A percentile compares a stretch with the other conserved stretches of the same genome.
Conservation (phyloP, 1,140 invertebrate genomes). For the Drosophila rufa region DNA sequence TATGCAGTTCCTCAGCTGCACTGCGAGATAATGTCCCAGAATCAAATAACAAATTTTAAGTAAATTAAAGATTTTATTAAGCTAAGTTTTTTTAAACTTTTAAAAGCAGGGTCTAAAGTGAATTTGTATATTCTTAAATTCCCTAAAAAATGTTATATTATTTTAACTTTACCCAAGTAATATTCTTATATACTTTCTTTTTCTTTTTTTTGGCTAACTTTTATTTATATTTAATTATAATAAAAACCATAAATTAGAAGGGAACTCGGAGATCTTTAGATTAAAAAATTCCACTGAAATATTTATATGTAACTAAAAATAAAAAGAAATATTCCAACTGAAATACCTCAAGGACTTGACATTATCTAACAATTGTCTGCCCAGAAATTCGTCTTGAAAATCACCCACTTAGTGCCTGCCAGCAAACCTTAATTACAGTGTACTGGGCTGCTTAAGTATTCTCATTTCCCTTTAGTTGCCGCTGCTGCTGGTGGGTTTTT, state of each 20-base stretch:
- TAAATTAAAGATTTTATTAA: background rate
- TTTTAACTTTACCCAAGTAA: too few relatives aligned
- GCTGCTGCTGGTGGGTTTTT: constrained; percentile 61
- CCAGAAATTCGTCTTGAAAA: background rate
- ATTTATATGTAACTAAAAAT: too few relatives aligned
- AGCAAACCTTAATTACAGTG: constrained; percentile 26
- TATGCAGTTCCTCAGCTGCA: constrained; percentile 52
- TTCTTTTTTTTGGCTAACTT: too few relatives aligned
- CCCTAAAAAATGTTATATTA: too few relatives aligned
- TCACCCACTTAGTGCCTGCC: background rate
- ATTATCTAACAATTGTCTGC: background rate
- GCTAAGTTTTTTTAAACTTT: background rate
- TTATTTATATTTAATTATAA: too few relatives aligned
- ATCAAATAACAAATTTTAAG: too few relatives aligned
- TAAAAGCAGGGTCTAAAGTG: background rate
- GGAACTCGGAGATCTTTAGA: too few relatives aligned
- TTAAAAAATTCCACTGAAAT: too few relatives aligned
- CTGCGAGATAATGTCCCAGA: background rate
- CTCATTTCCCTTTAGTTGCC: constrained; percentile 72
- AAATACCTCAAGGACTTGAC: background rate
- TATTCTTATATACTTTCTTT: too few relatives aligned
- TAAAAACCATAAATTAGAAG: too few relatives aligned
- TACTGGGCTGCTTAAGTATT: constrained; percentile 70
- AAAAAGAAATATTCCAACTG: background rate
- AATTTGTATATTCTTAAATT: too few relatives aligned